A percentile compares a stretch with the other conserved stretches of the same genome.
phyloP scores from a whole-genome alignment of 2,888 invertebrate species.

The Drosophila borborema region DNA sequence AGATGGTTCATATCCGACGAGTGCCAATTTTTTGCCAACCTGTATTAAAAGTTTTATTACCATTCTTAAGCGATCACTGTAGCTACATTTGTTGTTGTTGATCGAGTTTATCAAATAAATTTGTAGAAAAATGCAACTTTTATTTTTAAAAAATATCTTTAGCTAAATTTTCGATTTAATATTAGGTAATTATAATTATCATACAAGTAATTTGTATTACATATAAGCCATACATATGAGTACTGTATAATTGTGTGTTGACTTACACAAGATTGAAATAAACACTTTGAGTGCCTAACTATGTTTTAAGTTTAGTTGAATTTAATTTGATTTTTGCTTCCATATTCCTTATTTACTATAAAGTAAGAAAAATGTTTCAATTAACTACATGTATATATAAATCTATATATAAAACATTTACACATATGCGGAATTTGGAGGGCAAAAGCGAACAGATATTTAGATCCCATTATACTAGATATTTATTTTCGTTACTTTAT shows the following conservation, averaged over 20 bases:
- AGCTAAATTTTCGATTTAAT: conserved; percentile 60
- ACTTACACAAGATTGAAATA: conserved; percentile 49
- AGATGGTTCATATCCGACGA: background rate
- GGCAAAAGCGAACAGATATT: conserved; percentile 28
- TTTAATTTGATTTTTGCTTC: conserved; percentile 60
- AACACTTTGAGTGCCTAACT: conserved; percentile 74
- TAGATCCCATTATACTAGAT: conserved; percentile 13
- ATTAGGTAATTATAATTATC: conserved; percentile 22
- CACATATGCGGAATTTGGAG: conserved; percentile 34
- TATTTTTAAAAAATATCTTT: conserved; percentile 60
- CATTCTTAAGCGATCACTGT: conserved; percentile 20
- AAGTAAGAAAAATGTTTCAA: conserved; percentile 44
- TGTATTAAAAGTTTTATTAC: background rate
- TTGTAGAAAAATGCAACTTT: conserved; percentile 70
- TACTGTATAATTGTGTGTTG: conserved; percentile 26
- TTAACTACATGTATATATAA: conserved; percentile 17
- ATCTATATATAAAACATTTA: conserved; percentile 25
- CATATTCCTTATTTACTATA: conserved; percentile 45
- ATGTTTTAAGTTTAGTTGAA: conserved; percentile 67
- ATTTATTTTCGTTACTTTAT: conserved; percentile 21
- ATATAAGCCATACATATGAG: conserved; percentile 23
- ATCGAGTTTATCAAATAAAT: conserved; percentile 66
- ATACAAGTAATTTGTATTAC: conserved; percentile 39
- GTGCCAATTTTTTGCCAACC: background rate
- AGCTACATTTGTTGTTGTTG: conserved; percentile 35